phyloP scores from a whole-genome alignment of 1,140 invertebrate genomes.

The Papilio xuthus region DNA sequence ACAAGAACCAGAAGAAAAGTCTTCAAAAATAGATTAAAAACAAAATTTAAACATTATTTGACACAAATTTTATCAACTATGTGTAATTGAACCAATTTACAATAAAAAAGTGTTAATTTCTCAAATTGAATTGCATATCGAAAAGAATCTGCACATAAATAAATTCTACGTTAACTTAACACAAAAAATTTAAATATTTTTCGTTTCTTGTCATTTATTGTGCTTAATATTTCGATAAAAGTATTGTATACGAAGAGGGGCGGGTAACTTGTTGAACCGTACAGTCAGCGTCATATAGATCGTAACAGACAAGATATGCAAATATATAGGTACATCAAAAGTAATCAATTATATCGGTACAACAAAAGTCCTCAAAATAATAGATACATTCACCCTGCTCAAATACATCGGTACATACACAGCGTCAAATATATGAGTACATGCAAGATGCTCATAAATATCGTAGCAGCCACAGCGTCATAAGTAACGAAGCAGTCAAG shows the following conservation, averaged over 20 bases:
- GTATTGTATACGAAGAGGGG: neutral
- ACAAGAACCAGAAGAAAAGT: neutral
- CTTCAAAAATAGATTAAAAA: neutral
- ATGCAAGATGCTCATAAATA: too few relatives aligned
- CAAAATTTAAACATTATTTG: neutral
- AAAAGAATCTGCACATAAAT: neutral
- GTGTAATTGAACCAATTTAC: neutral
- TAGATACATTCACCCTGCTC: too few relatives aligned
- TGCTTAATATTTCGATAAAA: neutral
- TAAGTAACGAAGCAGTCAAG: too few relatives aligned
- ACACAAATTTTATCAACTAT: too few relatives aligned
- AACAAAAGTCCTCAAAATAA: too few relatives aligned
- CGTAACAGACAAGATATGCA: too few relatives aligned
- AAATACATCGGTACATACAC: too few relatives aligned
- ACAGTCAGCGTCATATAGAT: too few relatives aligned
- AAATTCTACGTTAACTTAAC: neutral
- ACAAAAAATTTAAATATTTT: neutral
- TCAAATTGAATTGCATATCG: neutral
- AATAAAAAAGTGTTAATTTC: neutral
- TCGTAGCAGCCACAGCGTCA: too few relatives aligned
- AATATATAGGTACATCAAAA: too few relatives aligned
- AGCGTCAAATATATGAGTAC: too few relatives aligned
- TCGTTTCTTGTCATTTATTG: conserved; percentile 9
- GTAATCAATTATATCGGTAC: too few relatives aligned
- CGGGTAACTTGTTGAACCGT: conserved; percentile 22